These are phyloP conservation scores for Orycteropus afer DNA, from an alignment of 2,113 vertebrate species.

Conservation along the genomic window DNA sequence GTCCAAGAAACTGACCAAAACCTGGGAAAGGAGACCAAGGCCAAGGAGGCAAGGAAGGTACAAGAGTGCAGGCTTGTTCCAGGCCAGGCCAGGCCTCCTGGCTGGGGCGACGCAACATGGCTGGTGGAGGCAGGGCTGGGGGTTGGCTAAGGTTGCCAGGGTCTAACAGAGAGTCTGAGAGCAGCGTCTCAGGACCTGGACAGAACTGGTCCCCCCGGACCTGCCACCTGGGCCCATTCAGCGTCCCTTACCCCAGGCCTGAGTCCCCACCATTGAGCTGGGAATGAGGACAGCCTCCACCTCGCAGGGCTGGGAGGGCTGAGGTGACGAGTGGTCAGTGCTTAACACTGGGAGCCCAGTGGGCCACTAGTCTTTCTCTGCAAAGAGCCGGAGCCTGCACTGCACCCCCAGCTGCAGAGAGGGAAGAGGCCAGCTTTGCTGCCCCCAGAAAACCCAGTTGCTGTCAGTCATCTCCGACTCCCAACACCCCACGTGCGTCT, in stretches of 20 bases:
- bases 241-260: not conserved
- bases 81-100: too few species aligned
- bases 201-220: not conserved
- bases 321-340: not conserved
- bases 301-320: not conserved
- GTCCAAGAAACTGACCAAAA: not conserved
- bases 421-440: too few species aligned
- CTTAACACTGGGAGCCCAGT: not conserved
- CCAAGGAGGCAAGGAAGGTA: rapidly evolving
- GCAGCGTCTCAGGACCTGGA: not conserved
- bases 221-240: too few species aligned
- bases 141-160: rapidly evolving
- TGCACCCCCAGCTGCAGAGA: not conserved
- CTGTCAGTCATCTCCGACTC: not conserved
- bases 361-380: rapidly evolving
- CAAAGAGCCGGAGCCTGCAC: not conserved
- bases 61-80: not conserved
- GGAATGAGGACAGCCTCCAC: not conserved
- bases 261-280: not conserved
- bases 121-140: not conserved
- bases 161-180: not conserved
- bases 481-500: too few species aligned
- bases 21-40: not conserved
- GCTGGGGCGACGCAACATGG: not conserved
- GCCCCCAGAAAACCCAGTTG: too few species aligned